Percentiles rank a stretch among this genome's conserved stretches.
phyloP scores from a whole-genome alignment of 2,113 vertebrate species.

The Vulpes lagopus region DNA sequence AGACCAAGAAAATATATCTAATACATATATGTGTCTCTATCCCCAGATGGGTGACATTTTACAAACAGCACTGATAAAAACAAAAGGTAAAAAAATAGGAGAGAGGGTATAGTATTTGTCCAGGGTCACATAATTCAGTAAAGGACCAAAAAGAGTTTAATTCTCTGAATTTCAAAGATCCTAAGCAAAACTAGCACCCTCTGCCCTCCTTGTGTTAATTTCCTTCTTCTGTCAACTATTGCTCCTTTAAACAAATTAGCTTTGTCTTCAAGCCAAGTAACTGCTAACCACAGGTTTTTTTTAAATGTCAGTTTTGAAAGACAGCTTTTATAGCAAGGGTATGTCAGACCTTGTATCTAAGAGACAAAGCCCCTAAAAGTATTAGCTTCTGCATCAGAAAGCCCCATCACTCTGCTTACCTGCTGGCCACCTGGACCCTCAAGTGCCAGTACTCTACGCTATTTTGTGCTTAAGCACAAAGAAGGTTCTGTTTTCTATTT shows the following conservation, averaged over 20 bases:
- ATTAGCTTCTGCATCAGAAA: neutral
- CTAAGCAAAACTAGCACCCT: neutral
- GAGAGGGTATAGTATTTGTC: neutral
- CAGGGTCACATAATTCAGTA: neutral
- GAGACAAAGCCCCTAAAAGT: neutral
- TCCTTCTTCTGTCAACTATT: neutral
- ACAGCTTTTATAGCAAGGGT: neutral
- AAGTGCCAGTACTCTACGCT: neutral
- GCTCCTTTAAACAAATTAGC: slow-evolving; percentile 15
- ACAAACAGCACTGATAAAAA: neutral
- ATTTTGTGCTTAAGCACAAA: neutral
- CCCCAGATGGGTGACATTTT: neutral
- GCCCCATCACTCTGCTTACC: neutral
- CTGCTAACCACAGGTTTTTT: neutral
- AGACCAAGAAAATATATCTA: neutral
- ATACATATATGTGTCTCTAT: neutral
- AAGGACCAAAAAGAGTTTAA: neutral
- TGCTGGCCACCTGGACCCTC: neutral
- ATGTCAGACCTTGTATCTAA: neutral
- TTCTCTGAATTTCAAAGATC: neutral
- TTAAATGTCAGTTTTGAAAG: neutral
- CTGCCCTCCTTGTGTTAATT: neutral
- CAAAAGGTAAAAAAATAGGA: neutral
- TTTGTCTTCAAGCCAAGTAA: neutral
- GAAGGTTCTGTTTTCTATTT: neutral